phyloP scores from a whole-genome alignment of 2,113 vertebrate genomes.

The Myotis davidii region DNA sequence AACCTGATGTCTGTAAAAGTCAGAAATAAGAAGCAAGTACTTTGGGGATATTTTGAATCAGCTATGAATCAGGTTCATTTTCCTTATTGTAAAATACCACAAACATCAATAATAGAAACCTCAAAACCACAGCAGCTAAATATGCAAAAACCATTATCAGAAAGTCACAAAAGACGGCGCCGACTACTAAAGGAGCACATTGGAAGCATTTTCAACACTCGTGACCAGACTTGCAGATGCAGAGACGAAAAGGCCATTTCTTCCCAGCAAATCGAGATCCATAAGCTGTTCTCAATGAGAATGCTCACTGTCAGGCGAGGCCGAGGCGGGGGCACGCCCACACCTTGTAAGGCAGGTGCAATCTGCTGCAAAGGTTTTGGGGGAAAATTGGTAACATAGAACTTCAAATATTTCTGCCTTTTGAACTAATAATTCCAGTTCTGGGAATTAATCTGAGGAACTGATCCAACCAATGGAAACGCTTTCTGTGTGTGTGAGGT shows the following conservation, averaged over 20 bases:
- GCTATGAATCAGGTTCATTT: not conserved
- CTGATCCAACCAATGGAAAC: not conserved
- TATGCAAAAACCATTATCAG: not conserved
- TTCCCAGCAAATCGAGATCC: not conserved
- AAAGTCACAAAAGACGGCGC: not conserved
- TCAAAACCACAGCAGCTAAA: not conserved
- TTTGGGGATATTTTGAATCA: not conserved
- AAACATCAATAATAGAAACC: not conserved
- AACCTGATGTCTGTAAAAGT: not conserved
- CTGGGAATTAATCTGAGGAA: not conserved
- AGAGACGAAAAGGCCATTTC: not conserved
- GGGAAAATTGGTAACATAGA: not conserved
- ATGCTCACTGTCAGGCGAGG: not conserved
- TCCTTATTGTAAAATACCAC: not conserved
- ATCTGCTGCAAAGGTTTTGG: not conserved
- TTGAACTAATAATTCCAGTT: not conserved
- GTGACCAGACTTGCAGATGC: not conserved
- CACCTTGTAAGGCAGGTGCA: not conserved
- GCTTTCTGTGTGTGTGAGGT: not conserved
- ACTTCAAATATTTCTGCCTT: not conserved
- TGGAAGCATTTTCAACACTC: not conserved
- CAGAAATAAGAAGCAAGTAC: not conserved
- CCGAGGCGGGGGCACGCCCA: rapidly evolving
- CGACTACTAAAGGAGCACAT: not conserved
- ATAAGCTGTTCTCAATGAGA: not conserved